A percentile compares a stretch with the other conserved stretches of the same genome.
Evolutionary conservation across 2,113 vertebrate genomes (phyloP).

Genomic region (Blennius ocellaris): DNA sequence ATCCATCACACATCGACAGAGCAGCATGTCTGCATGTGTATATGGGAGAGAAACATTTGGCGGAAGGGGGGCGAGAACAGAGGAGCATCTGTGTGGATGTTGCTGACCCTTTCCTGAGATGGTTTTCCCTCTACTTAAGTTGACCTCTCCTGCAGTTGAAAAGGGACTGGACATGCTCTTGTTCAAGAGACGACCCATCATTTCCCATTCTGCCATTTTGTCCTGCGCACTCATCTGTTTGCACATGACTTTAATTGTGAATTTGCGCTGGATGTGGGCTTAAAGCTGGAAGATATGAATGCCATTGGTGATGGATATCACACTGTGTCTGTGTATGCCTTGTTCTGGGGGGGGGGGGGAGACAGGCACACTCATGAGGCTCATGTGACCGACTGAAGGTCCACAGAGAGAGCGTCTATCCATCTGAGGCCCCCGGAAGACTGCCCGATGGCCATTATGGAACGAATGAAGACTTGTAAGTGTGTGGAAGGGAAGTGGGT

Average conservation of each 20-base stretch:
- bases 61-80: conserved; percentile 54
- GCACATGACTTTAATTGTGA: conserved; percentile 71
- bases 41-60: conserved; percentile 40
- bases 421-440: conserved; percentile 51
- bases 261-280: conserved; percentile 41
- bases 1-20: conserved; percentile 74
- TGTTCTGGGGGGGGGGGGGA: conserved; percentile 31
- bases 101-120: conserved; percentile 65
- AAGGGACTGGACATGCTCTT: conserved; percentile 39
- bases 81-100: conserved; percentile 58
- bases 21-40: conserved; percentile 58
- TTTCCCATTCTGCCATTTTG: conserved; percentile 32
- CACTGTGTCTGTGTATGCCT: conserved; percentile 60
- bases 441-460: conserved; percentile 46
- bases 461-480: conserved; percentile 61
- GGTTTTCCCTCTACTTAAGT: conserved; percentile 55
- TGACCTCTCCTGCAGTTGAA: conserved; percentile 35
- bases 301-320: conserved; percentile 58
- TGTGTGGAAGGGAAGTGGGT: conserved; percentile 30
- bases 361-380: conserved; percentile 58
- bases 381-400: conserved; percentile 73
- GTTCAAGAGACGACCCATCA: conserved; percentile 17
- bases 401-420: conserved; percentile 66
- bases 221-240: conserved; percentile 43
- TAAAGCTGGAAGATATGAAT: conserved; percentile 58